These are phyloP conservation scores for Cyprinodon variegatus DNA, from an alignment of 2,113 vertebrate genomes.

Conservation along the genomic window DNA sequence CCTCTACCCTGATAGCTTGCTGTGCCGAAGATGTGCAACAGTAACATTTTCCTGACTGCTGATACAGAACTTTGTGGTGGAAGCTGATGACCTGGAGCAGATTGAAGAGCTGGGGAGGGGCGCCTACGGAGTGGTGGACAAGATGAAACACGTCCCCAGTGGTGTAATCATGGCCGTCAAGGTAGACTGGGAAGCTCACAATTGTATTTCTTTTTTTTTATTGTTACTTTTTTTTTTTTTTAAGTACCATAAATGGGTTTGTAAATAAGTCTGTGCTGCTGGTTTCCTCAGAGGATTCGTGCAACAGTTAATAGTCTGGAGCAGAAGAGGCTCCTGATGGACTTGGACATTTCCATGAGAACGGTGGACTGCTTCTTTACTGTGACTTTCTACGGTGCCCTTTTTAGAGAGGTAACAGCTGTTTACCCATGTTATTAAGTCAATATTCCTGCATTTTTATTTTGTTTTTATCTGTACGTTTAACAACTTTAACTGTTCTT, in stretches of 20 bases:
- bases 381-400: constrained; percentile 98
- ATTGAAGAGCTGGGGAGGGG: constrained; percentile 94
- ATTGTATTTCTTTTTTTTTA: constrained; percentile 31
- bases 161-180: constrained; percentile 98
- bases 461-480: not conserved
- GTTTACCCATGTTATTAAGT: not conserved
- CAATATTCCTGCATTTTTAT: not conserved
- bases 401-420: constrained; percentile 94
- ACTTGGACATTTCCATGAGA: constrained; percentile 98
- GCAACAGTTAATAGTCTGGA: constrained; percentile 98
- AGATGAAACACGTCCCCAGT: constrained; percentile 96
- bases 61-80: constrained; percentile 95
- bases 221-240: constrained; percentile 21
- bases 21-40: not conserved
- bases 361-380: constrained; percentile 97
- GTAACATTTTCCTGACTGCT: not conserved
- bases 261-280: constrained; percentile 15
- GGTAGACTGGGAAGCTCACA: constrained; percentile 75
- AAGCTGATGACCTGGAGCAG: constrained; percentile 96
- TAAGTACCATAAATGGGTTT: constrained; percentile 9
- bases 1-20: not conserved
- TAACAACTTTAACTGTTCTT: not conserved
- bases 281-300: constrained; percentile 86
- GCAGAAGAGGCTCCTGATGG: constrained; percentile 98
- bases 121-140: constrained; percentile 97